These are phyloP conservation scores for Ips typographus DNA, from an alignment of 1,140 invertebrate species.

Conservation along the genomic window DNA sequence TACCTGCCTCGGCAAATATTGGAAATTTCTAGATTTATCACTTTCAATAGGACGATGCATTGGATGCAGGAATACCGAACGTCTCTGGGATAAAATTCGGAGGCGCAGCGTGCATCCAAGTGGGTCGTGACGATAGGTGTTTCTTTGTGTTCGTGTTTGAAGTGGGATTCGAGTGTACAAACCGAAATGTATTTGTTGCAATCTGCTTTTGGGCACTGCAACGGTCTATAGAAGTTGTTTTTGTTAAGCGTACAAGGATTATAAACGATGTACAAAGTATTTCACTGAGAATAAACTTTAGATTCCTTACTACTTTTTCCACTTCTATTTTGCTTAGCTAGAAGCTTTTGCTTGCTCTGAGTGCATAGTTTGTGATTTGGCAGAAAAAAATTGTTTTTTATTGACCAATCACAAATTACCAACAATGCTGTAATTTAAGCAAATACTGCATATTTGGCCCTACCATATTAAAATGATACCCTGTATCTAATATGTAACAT, in stretches of 20 bases:
- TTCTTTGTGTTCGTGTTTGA: slow-evolving; percentile 46
- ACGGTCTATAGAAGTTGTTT: slow-evolving; percentile 34
- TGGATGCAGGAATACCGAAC: slow-evolving; percentile 29
- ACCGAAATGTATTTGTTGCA: slow-evolving; percentile 45
- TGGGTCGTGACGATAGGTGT: slow-evolving; percentile 47
- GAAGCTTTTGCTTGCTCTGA: too few species aligned
- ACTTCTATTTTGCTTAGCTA: not conserved
- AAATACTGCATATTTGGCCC: not conserved
- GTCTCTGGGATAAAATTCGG: slow-evolving; percentile 44
- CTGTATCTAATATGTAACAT: not conserved
- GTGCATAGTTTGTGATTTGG: not conserved
- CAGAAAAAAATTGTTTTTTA: not conserved
- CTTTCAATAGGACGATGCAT: slow-evolving; percentile 41
- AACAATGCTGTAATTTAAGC: too few species aligned
- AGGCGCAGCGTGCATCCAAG: slow-evolving; percentile 53
- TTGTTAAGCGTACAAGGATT: not conserved
- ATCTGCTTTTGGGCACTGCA: slow-evolving; percentile 42
- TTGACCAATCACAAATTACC: too few species aligned
- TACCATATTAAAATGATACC: not conserved
- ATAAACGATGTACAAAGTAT: not conserved
- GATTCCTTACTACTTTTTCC: not conserved
- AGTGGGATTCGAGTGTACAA: slow-evolving; percentile 41
- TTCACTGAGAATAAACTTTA: not conserved
- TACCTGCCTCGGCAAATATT: slow-evolving; percentile 14
- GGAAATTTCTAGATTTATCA: slow-evolving; percentile 34